Evolutionary conservation across 2,113 vertebrate genomes (phyloP).

Genomic region (Gallinago paraguaiae): DNA sequence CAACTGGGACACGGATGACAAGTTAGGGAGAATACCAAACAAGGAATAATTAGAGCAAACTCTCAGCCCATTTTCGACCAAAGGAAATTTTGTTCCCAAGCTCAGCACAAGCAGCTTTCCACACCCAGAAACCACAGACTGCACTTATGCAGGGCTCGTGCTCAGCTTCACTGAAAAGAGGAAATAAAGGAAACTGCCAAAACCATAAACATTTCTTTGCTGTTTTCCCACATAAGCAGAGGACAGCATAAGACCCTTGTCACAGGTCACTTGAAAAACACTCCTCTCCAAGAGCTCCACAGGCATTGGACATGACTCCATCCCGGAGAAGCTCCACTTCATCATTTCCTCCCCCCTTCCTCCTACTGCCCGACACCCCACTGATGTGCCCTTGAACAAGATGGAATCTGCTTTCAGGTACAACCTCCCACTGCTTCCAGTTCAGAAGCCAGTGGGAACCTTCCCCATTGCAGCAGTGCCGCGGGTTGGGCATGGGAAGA

Average conservation of each 20-base stretch:
- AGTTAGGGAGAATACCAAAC: neutral
- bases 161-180: neutral
- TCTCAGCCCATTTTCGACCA: neutral
- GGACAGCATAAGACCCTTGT: neutral
- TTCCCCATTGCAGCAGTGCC: too few species aligned
- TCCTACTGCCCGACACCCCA: fast-evolving
- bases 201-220: fast-evolving
- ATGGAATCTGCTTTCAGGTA: neutral
- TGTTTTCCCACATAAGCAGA: neutral
- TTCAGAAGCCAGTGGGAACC: neutral
- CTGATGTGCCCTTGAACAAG: fast-evolving
- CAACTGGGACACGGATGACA: fast-evolving
- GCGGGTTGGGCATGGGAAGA: neutral
- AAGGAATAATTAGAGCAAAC: neutral
- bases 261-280: too few species aligned
- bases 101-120: neutral
- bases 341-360: neutral
- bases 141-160: fast-evolving
- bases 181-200: neutral
- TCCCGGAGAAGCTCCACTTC: neutral
- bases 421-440: neutral
- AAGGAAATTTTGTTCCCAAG: neutral
- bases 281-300: neutral
- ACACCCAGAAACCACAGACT: neutral
- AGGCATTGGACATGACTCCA: neutral